Conservation (phyloP, 2,888 invertebrate genomes). For the Sesia apiformis region DNA sequence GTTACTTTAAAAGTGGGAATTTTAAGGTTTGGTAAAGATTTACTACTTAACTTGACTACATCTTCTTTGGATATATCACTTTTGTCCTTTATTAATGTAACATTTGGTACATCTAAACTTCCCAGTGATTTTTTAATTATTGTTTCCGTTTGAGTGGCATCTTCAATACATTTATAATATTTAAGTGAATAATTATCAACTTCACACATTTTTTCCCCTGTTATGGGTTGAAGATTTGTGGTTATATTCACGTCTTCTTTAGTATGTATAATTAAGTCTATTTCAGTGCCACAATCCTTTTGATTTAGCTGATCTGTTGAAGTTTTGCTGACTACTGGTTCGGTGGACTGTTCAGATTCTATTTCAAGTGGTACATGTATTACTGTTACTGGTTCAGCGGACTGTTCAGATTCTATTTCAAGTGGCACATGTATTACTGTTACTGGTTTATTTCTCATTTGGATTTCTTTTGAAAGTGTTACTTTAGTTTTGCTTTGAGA, state of each 20-base stretch:
- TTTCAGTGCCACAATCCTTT: conserved; percentile 15
- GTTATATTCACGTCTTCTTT: conserved; percentile 25
- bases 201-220: conserved; percentile 31
- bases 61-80: conserved; percentile 32
- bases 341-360: neutral
- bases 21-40: conserved; percentile 36
- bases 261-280: conserved; percentile 16
- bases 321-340: neutral
- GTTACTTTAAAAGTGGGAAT: conserved; percentile 24
- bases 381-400: no score
- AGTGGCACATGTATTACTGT: conserved; percentile 43
- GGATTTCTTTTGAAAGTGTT: conserved; percentile 22
- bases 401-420: conserved; percentile 22
- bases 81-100: conserved; percentile 49
- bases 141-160: conserved; percentile 25
- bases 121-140: conserved; percentile 35
- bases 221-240: conserved; percentile 27
- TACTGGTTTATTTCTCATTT: conserved; percentile 22
- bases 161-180: conserved; percentile 20
- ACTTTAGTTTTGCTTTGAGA: conserved; percentile 16
- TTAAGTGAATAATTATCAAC: conserved; percentile 23
- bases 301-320: neutral
- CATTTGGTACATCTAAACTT: conserved; percentile 59
- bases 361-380: no score
- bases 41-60: conserved; percentile 23